These are phyloP conservation scores for Trissolcus japonicus DNA, from an alignment of 2,888 invertebrate genomes.

Conservation along the genomic window DNA sequence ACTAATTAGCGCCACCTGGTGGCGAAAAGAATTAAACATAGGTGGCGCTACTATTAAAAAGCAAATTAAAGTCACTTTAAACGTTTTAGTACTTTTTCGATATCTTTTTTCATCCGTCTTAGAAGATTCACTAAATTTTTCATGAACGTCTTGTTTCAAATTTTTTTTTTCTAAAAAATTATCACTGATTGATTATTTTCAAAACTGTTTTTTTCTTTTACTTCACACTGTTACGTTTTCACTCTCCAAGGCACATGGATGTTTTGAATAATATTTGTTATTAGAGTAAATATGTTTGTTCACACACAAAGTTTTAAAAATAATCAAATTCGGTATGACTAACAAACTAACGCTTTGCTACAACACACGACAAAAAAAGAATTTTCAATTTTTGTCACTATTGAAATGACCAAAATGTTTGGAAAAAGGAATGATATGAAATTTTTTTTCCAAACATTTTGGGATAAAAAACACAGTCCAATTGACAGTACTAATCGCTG, in stretches of 20 bases:
- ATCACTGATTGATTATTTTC: constrained; percentile 39
- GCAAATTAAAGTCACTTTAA: background rate
- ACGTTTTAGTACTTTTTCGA: background rate
- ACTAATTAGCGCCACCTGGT: background rate
- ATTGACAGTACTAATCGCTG: constrained; percentile 42
- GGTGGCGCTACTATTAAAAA: too few relatives aligned
- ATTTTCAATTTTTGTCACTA: too few relatives aligned
- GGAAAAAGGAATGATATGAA: constrained; percentile 33
- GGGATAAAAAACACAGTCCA: background rate
- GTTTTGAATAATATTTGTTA: background rate
- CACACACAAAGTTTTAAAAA: constrained; percentile 35
- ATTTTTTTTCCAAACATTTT: constrained; percentile 5
- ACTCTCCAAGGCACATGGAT: background rate
- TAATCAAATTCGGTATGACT: constrained; percentile 29
- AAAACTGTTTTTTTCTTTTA: constrained; percentile 17
- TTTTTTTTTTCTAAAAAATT: constrained; percentile 24
- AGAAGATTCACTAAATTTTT: too few relatives aligned
- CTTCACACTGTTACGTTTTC: background rate
- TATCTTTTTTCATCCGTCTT: too few relatives aligned
- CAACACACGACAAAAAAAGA: too few relatives aligned
- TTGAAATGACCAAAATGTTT: constrained; percentile 25
- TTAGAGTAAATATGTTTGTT: too few relatives aligned
- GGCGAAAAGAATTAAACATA: background rate
- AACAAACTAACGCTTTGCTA: constrained; percentile 41
- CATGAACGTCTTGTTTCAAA: constrained; percentile 30